Evolutionary conservation across 2,888 invertebrate species (phyloP).

Genomic region (Hirtodrosophila histrioides): DNA sequence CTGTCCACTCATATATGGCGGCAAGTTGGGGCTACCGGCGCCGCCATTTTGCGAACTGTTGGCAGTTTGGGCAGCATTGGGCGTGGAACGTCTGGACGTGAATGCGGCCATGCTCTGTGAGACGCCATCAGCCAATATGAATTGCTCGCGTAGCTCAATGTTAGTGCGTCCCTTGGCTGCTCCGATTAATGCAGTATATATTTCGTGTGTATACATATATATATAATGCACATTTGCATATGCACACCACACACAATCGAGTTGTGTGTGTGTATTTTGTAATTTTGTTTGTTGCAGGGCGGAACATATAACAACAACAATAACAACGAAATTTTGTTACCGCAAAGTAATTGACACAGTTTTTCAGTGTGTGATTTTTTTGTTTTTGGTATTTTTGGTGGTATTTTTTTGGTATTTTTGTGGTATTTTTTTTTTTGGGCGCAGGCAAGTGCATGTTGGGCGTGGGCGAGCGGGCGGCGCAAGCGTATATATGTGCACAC

Average conservation of each 20-base stretch:
- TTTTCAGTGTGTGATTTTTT: slow-evolving; percentile 39
- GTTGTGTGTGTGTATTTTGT: slow-evolving; percentile 25
- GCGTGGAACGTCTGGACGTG: slow-evolving; percentile 96
- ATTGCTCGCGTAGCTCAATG: slow-evolving; percentile 99
- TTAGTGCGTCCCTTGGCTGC: slow-evolving; percentile 99
- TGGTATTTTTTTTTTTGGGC: slow-evolving; percentile 40
- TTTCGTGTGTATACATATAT: slow-evolving; percentile 12
- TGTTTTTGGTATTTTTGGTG: slow-evolving; percentile 24
- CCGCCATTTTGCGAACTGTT: slow-evolving; percentile 85
- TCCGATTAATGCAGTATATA: slow-evolving; percentile 44
- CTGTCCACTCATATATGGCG: slow-evolving; percentile 86
- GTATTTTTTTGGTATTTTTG: slow-evolving; percentile 36
- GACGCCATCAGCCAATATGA: slow-evolving; percentile 98
- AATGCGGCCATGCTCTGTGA: slow-evolving; percentile 99
- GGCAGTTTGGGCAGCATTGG: slow-evolving; percentile 87
- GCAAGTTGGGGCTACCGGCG: slow-evolving; percentile 79
- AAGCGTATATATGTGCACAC: slow-evolving; percentile 47
- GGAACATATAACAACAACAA: slow-evolving; percentile 75
- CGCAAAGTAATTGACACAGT: slow-evolving; percentile 62
- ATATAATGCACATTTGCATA: slow-evolving; percentile 12
- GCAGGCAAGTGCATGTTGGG: slow-evolving; percentile 69
- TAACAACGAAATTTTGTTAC: slow-evolving; percentile 75
- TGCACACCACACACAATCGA: slow-evolving; percentile 27
- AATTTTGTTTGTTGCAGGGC: slow-evolving; percentile 51
- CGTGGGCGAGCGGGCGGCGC: slow-evolving; percentile 64